These are phyloP conservation scores for Lucifuga dentata DNA, from an alignment of 2,113 vertebrate genomes.

Conservation along the genomic window DNA sequence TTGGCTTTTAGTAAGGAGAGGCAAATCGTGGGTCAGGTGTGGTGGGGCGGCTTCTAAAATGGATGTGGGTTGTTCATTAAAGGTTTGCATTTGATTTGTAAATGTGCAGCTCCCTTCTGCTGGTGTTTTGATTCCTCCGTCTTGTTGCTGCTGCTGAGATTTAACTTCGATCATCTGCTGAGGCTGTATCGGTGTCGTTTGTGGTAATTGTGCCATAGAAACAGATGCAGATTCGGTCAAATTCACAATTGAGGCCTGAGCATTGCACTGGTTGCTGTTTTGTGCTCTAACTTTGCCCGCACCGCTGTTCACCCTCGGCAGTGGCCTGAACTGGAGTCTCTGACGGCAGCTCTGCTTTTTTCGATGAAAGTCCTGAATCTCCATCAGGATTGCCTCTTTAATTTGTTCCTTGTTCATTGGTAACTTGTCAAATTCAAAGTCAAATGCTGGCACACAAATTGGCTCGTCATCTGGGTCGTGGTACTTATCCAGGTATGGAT, in stretches of 20 bases:
- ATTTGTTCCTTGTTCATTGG: conserved; percentile 87
- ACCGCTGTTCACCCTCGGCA: conserved; percentile 62
- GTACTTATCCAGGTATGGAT: conserved; percentile 92
- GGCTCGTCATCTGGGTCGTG: conserved; percentile 94
- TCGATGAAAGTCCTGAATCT: conserved; percentile 91
- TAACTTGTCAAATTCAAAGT: conserved; percentile 92
- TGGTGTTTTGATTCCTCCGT: conserved; percentile 26
- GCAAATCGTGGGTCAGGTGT: conserved; percentile 57
- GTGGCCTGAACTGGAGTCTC: conserved; percentile 88
- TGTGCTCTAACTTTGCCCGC: conserved; percentile 15
- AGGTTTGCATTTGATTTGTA: conserved; percentile 52
- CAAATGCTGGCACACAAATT: conserved; percentile 92
- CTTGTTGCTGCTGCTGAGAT: conserved; percentile 61
- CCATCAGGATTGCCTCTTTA: conserved; percentile 92
- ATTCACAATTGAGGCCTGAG: conserved; percentile 63
- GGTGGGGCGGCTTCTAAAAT: conserved; percentile 42
- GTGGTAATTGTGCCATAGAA: conserved; percentile 47
- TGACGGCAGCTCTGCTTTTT: conserved; percentile 86
- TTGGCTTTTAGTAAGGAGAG: conserved; percentile 68
- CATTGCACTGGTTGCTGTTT: conserved; percentile 37
- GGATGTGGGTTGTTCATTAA: conserved; percentile 56
- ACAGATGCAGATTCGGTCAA: conserved; percentile 46
- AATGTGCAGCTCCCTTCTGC: conserved; percentile 55
- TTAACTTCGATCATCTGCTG: conserved; percentile 52
- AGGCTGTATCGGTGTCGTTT: conserved; percentile 34